Evolutionary conservation across 1,140 invertebrate species (phyloP), one percentile per base, ranked within the genome.

Genomic region (Trigoniulus corallinus): DNA sequence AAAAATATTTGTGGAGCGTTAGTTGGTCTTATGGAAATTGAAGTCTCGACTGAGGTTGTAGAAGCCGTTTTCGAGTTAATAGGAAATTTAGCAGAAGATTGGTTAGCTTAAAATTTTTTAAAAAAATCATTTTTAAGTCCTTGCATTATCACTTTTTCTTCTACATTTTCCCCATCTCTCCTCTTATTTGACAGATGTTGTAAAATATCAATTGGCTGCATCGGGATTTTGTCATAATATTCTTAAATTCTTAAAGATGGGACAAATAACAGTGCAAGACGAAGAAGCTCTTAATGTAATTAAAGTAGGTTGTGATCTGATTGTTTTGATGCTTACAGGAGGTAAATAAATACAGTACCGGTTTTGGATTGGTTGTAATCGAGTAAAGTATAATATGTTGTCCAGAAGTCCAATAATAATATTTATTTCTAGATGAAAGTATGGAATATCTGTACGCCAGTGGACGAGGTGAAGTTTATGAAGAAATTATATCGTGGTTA

Each of bases 301-400:
- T 61, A 88, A 88, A 66, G 74, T 83, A 59, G 82, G 85, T 42
- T 88, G 84, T 62, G 84, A 89, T 66, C 71, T 91, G 0, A 77
- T 91, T 47, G 78, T 88, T 21, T 71, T 87, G 26, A 78, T 89
- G 40, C 67, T 88, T 23, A 88, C 84, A 50, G 85, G 84, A 68
- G 85, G 84, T 87, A n/a, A n/a, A n/a, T n/a, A n/a, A n/a, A n/a
- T n/a, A n/a, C n/a, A n/a, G n/a, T n/a, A n/a, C n/a, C n/a, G n/a
- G n/a, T n/a, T n/a, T n/a, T n/a, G n/a, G n/a, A n/a, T n/a, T n/a
- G n/a, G n/a, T n/a, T n/a, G n/a, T n/a, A n/a, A n/a, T n/a, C n/a
- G n/a, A n/a, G n/a, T n/a, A n/a, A n/a, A n/a, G n/a, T n/a, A n/a
- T n/a, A n/a, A n/a, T n/a, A n/a, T n/a, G n/a, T n/a, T n/a, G n/a